Conservation (phyloP, 1,140 invertebrate genomes). For the Rhyacophila brunnea region DNA sequence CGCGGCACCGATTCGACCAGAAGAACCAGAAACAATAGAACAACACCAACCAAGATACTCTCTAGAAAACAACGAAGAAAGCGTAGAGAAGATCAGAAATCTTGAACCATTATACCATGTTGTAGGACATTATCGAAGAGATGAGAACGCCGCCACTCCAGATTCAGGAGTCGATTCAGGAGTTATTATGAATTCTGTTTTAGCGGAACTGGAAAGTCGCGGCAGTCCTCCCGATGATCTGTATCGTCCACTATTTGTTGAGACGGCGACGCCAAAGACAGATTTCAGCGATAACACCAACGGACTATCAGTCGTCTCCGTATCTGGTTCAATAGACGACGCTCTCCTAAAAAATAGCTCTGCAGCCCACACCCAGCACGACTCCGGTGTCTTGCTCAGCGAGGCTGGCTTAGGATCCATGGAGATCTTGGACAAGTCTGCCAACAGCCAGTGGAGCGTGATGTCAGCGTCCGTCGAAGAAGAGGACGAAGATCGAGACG, state of each 20-base stretch:
- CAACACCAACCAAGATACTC: slow-evolving; percentile 17
- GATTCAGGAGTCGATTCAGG: slow-evolving; percentile 44
- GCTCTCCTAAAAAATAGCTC: slow-evolving; percentile 43
- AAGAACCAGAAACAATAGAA: not conserved
- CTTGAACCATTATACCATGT: slow-evolving; percentile 7
- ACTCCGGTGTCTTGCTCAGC: slow-evolving; percentile 53
- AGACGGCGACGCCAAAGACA: slow-evolving; percentile 37
- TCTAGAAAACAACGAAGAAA: slow-evolving; percentile 21
- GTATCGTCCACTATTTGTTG: slow-evolving; percentile 32
- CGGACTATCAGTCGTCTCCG: slow-evolving; percentile 12
- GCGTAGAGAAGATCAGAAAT: slow-evolving; percentile 35
- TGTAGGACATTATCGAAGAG: not conserved
- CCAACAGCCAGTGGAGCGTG: slow-evolving; percentile 55
- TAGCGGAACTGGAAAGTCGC: slow-evolving; percentile 42
- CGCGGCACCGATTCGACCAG: not conserved
- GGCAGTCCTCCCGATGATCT: slow-evolving; percentile 30
- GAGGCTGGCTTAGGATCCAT: slow-evolving; percentile 53
- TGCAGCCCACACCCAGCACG: slow-evolving; percentile 49
- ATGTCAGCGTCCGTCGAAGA: slow-evolving; percentile 40
- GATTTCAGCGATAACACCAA: slow-evolving; percentile 35
- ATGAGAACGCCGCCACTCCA: slow-evolving; percentile 38
- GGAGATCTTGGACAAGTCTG: slow-evolving; percentile 55
- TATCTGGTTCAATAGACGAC: slow-evolving; percentile 2
- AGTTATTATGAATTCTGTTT: slow-evolving; percentile 38
- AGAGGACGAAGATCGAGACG: slow-evolving; percentile 43